Evolutionary conservation across 2,797 vertebrate species (phyloP).

Genomic region (Tenualosa ilisha): DNA sequence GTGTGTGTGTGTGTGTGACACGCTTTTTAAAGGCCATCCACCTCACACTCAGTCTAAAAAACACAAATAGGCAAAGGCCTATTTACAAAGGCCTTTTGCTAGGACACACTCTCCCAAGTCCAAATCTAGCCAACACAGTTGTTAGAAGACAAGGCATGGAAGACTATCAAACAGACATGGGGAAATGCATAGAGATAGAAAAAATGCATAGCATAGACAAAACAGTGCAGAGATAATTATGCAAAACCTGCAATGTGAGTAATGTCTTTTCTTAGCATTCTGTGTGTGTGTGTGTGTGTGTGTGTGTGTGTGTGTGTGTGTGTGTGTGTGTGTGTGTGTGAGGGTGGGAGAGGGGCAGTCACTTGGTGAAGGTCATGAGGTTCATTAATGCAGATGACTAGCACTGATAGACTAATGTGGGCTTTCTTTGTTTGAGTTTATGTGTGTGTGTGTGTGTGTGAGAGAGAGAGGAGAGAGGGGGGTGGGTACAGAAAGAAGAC

Average conservation of each 20-base stretch:
- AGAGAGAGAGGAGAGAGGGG: no score
- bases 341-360: not conserved
- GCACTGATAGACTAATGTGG: not conserved
- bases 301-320: conserved; percentile 7
- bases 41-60: no score
- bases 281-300: not conserved
- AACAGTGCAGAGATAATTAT: not conserved
- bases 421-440: not conserved
- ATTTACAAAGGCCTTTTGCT: no score
- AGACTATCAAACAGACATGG: not conserved
- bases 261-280: conserved; percentile 14
- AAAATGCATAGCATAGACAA: not conserved
- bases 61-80: no score
- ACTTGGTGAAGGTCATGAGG: not conserved
- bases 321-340: not conserved
- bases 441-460: not conserved
- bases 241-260: not conserved
- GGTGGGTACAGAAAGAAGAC: no score
- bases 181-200: not conserved
- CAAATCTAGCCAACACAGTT: no score
- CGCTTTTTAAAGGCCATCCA: no score
- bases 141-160: no score
- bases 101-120: no score
- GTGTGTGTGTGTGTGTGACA: conserved; percentile 7
- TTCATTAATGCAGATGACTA: not conserved